phyloP scores from a whole-genome alignment of 35 echinoderm and acorn worm species.

The Chiridota heheva region DNA sequence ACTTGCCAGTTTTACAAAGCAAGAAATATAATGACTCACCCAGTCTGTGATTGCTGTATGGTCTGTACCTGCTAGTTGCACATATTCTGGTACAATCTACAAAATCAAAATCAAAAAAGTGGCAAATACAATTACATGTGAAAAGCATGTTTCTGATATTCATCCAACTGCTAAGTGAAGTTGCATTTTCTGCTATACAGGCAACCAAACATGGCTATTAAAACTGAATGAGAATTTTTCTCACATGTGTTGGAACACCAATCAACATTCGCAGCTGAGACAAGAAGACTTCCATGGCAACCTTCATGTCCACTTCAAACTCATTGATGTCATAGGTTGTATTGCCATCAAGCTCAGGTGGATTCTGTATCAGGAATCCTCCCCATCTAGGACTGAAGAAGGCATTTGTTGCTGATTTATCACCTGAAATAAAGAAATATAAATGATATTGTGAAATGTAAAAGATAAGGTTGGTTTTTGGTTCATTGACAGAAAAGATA shows the following conservation, averaged over 20 bases:
- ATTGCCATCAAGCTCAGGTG: slow-evolving; percentile 18
- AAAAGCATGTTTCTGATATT: neutral
- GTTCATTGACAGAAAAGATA: too few relatives aligned
- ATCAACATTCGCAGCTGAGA: slow-evolving; percentile 81
- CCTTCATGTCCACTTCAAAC: slow-evolving; percentile 51
- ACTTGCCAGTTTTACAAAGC: too few relatives aligned
- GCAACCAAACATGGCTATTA: neutral
- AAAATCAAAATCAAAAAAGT: too few relatives aligned
- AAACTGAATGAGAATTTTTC: neutral
- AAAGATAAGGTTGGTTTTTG: too few relatives aligned
- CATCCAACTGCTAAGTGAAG: too few relatives aligned
- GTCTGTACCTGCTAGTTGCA: slow-evolving; percentile 20
- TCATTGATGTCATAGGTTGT: slow-evolving; percentile 29
- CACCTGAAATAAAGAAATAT: slow-evolving; percentile 33
- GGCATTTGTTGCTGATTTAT: slow-evolving; percentile 71
- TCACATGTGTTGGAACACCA: slow-evolving; percentile 79
- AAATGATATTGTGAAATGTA: neutral
- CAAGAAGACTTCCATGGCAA: slow-evolving; percentile 90
- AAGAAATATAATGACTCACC: slow-evolving; percentile 41
- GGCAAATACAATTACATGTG: neutral
- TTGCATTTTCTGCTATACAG: too few relatives aligned
- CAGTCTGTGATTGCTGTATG: slow-evolving; percentile 49
- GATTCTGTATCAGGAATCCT: slow-evolving; percentile 82
- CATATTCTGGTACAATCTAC: slow-evolving; percentile 4
- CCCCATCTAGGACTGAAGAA: slow-evolving; percentile 98